Base-by-base conservation (phyloP, 2,113 vertebrate species). In the Malaclemys terrapin region DNA sequence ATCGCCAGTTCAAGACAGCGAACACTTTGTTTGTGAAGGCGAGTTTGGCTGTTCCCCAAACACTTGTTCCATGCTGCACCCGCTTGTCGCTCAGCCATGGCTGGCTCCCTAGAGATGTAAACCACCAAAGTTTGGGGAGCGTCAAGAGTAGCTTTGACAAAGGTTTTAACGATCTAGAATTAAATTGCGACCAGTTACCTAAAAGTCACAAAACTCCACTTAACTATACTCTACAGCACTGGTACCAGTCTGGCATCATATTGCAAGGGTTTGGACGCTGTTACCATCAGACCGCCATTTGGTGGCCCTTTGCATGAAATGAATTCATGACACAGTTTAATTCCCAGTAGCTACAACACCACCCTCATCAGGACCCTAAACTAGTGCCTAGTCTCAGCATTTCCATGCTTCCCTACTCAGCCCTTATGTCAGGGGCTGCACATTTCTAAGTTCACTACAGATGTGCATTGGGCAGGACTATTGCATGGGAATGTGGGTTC, bases 301-400 rank as follows among this genome's bases (percentile, higher is more conserved):
- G n/a, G 93, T 62, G 82, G 45, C 87, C 53, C 3, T 42, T 86
- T 1, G 14, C 20, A 14, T 13, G 84, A 17, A 62, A 90, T 38
- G 50, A 90, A 87, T 65, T 93, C 91, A 90, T 95, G 94, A 82
- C 89, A 95, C 94, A 78, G 94, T 93, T 96, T 87, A 92, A 79
- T 87, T 87, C 83, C 87, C 89, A 5, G n/a, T 85, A n/a, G 83
- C 69, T 93, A 76, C 38, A 69, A 54, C 95, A 78, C 56, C 52
- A 82, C 25, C 56, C 91, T 94, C 88, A 82, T 94, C 78, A 1
- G 45, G 94, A 89, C 90, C 95, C 84, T 53, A 3, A 94, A 62
- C 56, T 82, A 90, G 22, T 94, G 38, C 42, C 89, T 84, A 78
- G 84, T 91, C 72, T 93, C 29, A 2, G 62, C 53, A 35, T 84